Conservation (phyloP, 2,113 vertebrate species). For the Plecturocebus donacophilus region DNA sequence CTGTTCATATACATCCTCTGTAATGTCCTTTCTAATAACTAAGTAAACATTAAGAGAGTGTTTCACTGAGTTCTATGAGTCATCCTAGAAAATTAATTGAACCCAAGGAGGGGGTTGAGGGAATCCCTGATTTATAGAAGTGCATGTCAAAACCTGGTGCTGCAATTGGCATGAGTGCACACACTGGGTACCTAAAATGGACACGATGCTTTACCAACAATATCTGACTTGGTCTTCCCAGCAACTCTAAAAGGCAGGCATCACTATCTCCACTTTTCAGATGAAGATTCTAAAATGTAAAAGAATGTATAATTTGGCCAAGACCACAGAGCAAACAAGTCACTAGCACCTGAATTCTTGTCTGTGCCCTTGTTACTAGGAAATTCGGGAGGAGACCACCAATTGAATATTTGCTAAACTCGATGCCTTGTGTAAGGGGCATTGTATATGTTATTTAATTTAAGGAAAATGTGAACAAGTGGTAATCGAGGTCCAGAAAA, state of each 20-base stretch:
- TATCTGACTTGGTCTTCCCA: not conserved
- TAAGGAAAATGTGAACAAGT: not conserved
- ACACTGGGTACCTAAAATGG: not conserved
- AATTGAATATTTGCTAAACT: not conserved
- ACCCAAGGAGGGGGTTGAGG: too few relatives aligned
- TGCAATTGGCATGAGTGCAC: not conserved
- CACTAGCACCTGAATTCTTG: not conserved
- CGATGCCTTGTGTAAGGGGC: not conserved
- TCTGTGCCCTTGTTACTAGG: not conserved
- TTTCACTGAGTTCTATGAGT: not conserved
- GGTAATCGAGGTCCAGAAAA: not conserved
- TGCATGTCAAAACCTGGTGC: not conserved
- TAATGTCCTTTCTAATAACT: not conserved
- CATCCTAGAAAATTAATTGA: not conserved
- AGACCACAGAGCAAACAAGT: not conserved
- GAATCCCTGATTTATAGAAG: not conserved
- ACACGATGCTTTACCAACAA: not conserved
- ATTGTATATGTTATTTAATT: not conserved
- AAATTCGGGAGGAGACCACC: not conserved
- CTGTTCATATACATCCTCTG: not conserved
- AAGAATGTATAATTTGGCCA: not conserved
- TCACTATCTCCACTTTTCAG: not conserved
- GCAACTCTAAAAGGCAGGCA: not conserved
- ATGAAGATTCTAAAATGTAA: not conserved
- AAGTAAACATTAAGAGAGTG: not conserved